These are phyloP conservation scores for Plutomurus gul DNA, from an alignment of 1,140 invertebrate species.

Conservation along the genomic window DNA sequence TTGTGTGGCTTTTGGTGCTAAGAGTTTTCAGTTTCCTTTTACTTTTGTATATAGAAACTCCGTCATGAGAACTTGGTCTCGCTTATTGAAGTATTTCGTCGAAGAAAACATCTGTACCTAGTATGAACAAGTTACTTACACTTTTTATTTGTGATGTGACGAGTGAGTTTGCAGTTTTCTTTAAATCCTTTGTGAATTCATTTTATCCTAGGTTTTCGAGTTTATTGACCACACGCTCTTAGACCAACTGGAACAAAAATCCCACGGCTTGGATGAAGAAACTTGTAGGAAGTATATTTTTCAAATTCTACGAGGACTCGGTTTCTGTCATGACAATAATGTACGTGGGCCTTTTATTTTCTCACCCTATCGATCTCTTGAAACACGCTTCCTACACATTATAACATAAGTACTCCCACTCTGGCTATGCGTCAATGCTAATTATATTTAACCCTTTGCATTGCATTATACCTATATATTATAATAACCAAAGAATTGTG, in stretches of 20 bases:
- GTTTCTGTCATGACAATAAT: conserved; percentile 82
- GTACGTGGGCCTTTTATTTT: conserved; percentile 63
- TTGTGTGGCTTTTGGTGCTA: not conserved
- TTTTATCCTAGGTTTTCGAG: conserved; percentile 88
- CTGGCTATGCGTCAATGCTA: not conserved
- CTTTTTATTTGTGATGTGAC: too few species aligned
- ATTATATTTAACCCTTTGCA: too few species aligned
- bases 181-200: too few species aligned
- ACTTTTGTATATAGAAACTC: conserved; percentile 69
- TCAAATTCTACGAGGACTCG: conserved; percentile 80
- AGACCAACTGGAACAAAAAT: conserved; percentile 75
- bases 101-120: conserved; percentile 80
- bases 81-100: conserved; percentile 84
- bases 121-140: too few species aligned
- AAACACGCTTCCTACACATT: not conserved
- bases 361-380: not conserved
- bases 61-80: conserved; percentile 86
- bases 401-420: not conserved
- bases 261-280: conserved; percentile 72
- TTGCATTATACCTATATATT: too few species aligned
- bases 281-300: conserved; percentile 74
- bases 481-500: too few species aligned
- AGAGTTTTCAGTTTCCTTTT: conserved; percentile 26
- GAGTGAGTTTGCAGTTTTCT: too few species aligned
- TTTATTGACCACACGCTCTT: conserved; percentile 84